These are phyloP conservation scores for Eudasyphora cyanicolor DNA, from an alignment of 2,888 invertebrate species.

Conservation along the genomic window DNA sequence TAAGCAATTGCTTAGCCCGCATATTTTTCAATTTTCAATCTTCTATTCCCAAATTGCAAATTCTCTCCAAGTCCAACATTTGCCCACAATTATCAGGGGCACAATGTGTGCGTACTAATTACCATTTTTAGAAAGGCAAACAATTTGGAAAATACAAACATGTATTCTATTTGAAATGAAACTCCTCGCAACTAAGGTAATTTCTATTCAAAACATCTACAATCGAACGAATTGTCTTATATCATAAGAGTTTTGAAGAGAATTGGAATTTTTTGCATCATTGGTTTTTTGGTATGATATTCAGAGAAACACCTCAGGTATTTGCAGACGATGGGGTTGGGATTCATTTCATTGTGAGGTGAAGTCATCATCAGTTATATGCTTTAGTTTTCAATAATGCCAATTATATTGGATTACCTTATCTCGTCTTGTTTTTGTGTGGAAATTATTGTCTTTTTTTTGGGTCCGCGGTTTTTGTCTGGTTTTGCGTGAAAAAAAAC, in stretches of 20 bases:
- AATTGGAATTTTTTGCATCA: conserved; percentile 39
- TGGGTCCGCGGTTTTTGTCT: not conserved
- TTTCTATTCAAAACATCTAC: conserved; percentile 35
- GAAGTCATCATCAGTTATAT: conserved; percentile 26
- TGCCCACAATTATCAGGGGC: not conserved
- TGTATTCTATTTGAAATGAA: no score
- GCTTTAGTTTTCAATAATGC: not conserved
- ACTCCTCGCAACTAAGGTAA: not conserved
- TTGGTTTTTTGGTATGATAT: conserved; percentile 21
- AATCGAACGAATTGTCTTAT: no score
- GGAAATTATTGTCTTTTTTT: no score
- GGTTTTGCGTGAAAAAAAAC: conserved; percentile 16
- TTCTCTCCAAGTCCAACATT: not conserved
- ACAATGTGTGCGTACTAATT: conserved; percentile 28
- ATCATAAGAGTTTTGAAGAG: not conserved
- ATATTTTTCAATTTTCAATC: no score
- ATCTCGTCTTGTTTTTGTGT: not conserved
- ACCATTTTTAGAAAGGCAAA: not conserved
- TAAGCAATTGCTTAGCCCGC: not conserved
- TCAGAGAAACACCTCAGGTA: conserved; percentile 34
- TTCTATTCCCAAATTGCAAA: not conserved
- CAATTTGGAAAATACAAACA: not conserved
- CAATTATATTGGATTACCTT: no score
- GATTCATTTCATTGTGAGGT: not conserved
- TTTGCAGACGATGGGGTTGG: not conserved